Base-by-base conservation (phyloP, 2,888 invertebrate genomes). In the Formica aserva region DNA sequence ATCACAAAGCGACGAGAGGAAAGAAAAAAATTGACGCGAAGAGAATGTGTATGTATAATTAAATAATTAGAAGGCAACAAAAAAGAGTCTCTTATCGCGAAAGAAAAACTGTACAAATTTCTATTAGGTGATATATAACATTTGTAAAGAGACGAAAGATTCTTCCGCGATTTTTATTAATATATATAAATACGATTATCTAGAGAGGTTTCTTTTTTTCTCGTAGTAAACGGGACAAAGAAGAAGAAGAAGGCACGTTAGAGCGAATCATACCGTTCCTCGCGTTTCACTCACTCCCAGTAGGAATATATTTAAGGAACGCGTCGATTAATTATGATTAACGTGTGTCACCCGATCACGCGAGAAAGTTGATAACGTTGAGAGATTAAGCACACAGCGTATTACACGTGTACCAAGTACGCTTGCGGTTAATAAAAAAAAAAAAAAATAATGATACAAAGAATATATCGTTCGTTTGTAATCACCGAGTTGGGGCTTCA, bases 91-190 rank as follows among this genome's bases (percentile, higher is more conserved):
- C 92, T 83, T 91, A 90, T 52, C n/a, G 52, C 87, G 90, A 91
- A 89, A 92, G n/a, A n/a, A n/a, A n/a, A 91, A 88, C 87, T 92
- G 89, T 94, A 94, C 94, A 94, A 94, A 94, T 93, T 93, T 85
- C 60, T 57, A 92, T 91, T 93, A 94, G 92, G 83, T 87, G 67
- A 91, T 52, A 52, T 89, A 85, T 84, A 85, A 91, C 85, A 89
- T 93, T 92, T 93, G 92, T 92, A 92, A 92, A 92, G 89, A 92
- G 75, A 81, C 84, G 35, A 90, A 90, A 92, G 85, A 82, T 89
- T 87, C 89, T 89, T 91, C 87, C 87, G 91, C 93, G 92, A 92
- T 93, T 94, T 93, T 92, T 94, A 94, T 92, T 91, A 90, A 92
- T 92, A 91, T 89, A 52, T 87, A 84, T 45, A 78, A 72, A 87